Conservation (phyloP, 2,888 invertebrate species). For the Trichogramma dendrolimi region DNA sequence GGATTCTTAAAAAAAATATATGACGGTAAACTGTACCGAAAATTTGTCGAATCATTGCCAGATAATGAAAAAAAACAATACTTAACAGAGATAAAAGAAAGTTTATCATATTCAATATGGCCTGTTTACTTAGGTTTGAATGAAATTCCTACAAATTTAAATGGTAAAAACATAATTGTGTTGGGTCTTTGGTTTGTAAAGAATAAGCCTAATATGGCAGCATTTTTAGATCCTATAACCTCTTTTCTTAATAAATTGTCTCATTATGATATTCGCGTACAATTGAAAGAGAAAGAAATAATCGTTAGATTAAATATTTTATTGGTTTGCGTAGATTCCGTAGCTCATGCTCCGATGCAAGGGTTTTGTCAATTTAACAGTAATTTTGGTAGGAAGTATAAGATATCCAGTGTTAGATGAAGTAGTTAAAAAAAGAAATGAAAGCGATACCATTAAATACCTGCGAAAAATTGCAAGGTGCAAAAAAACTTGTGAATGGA, state of each 20-base stretch:
- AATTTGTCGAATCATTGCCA: no score
- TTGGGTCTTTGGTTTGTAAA: conserved; percentile 11
- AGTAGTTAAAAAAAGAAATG: no score
- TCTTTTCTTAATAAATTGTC: conserved; percentile 8
- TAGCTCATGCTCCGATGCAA: no score
- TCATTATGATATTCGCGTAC: background rate
- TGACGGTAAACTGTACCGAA: no score
- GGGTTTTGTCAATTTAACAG: conserved; percentile 13
- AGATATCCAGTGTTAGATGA: background rate
- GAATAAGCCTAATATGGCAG: conserved; percentile 7
- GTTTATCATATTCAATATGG: conserved; percentile 1
- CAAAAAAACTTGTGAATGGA: conserved; percentile 11
- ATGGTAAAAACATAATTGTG: conserved; percentile 1
- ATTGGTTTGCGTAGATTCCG: conserved; percentile 11
- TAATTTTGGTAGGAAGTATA: conserved; percentile 5
- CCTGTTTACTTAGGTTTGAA: conserved; percentile 4
- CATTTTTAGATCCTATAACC: conserved; percentile 10
- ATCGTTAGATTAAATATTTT: conserved; percentile 3
- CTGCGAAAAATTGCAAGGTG: no score
- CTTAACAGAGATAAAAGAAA: background rate
- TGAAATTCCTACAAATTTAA: conserved; percentile 1
- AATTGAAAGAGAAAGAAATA: conserved; percentile 2
- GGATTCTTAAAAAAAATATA: no score
- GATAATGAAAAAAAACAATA: no score
- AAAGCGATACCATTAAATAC: no score